Percentiles rank a stretch among this genome's conserved stretches.
phyloP scores from a whole-genome alignment of 2,797 vertebrate genomes.

The Aphelocoma californica region DNA sequence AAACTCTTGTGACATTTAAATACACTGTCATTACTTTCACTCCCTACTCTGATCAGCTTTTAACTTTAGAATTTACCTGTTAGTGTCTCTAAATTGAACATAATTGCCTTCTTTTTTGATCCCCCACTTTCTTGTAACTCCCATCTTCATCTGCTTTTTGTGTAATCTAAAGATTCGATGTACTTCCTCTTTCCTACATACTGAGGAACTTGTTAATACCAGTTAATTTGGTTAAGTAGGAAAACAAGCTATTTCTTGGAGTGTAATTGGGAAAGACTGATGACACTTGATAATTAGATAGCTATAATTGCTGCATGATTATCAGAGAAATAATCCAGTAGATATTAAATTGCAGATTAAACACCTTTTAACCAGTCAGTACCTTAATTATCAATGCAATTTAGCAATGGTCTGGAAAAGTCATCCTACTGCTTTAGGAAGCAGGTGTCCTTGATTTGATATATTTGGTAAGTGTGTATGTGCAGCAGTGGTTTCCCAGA shows the following conservation, averaged over 20 bases:
- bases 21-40: conserved; percentile 4
- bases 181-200: not conserved
- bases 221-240: conserved; percentile 5
- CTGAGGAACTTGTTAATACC: not conserved
- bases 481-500: not conserved
- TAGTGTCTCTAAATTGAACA: conserved; percentile 24
- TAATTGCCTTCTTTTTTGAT: conserved; percentile 41
- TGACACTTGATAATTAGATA: not conserved
- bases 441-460: not conserved
- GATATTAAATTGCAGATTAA: not conserved
- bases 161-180: not conserved
- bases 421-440: not conserved
- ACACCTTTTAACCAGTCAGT: not conserved
- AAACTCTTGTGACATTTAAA: conserved; percentile 21
- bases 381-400: not conserved
- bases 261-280: not conserved
- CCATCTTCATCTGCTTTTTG: not conserved
- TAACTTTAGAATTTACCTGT: conserved; percentile 24
- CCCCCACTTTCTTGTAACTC: not conserved
- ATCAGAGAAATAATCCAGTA: not conserved
- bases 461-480: not conserved
- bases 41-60: not conserved
- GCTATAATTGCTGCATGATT: not conserved
- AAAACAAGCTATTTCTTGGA: conserved; percentile 20
- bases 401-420: not conserved